Conservation (phyloP, 2,113 vertebrate genomes). For the Xiphorhynchus elegans region DNA sequence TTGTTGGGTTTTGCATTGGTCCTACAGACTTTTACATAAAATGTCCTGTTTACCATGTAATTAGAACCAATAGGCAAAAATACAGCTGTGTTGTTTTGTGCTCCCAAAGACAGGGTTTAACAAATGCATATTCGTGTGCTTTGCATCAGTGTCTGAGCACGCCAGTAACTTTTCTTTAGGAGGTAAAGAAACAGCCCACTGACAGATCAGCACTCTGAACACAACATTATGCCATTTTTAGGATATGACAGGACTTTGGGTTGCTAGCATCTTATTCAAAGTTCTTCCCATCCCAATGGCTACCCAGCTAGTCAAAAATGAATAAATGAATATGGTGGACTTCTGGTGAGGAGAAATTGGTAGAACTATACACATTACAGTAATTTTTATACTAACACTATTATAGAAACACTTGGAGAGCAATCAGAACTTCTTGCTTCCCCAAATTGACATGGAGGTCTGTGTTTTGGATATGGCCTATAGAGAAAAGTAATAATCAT, state of each 20-base stretch:
- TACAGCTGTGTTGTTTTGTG: neutral
- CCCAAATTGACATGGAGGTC: accelerated
- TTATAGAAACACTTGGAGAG: neutral
- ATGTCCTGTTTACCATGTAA: neutral
- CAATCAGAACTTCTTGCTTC: neutral
- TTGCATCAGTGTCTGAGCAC: neutral
- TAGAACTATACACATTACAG: neutral
- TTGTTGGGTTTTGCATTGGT: neutral
- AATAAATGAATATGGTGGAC: neutral
- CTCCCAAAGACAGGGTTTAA: neutral
- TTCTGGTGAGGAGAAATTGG: neutral
- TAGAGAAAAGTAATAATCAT: neutral
- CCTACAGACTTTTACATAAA: neutral
- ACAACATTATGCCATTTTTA: neutral
- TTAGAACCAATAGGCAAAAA: neutral
- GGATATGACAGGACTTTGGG: neutral
- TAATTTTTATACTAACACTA: neutral
- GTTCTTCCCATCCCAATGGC: neutral
- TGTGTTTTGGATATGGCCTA: neutral
- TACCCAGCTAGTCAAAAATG: neutral
- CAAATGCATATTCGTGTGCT: accelerated
- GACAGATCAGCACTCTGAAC: neutral
- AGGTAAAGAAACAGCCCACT: neutral
- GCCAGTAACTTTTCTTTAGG: neutral
- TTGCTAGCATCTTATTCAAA: neutral